Evolutionary conservation across 1,140 invertebrate genomes (phyloP), one percentile per base, ranked within the genome.

Genomic region (Penaeus vannamei): DNA sequence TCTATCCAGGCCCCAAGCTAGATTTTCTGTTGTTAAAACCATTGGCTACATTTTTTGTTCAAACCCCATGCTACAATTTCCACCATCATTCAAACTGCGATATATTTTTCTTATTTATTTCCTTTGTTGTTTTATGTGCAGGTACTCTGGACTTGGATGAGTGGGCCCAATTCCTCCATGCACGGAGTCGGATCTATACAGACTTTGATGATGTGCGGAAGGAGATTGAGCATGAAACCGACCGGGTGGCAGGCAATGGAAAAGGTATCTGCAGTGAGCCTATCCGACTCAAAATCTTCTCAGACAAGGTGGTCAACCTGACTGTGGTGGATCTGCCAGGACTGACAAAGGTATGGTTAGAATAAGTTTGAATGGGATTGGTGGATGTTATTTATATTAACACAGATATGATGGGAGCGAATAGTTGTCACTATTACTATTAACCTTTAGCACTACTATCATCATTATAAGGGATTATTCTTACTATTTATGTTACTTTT

Each of bases 321-420:
- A 99, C 99, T 0, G 94, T 99, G 2, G 98, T 99, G 64, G 99
- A 99, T 95, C 94, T 99, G 61, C 99, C 99, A 84, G 99, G 99
- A 87, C 97, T 99, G 29, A 99, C 99, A 60, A 99, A 99, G 94
- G 97, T 97, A 93, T 90, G 81, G 42, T 53, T 86, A 62, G 26
- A 29, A 1, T 12, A 12, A 53, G 17, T 10, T 53, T 53, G 10
- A 14, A 2, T 17, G 53, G 53, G 53, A 17, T 14, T 53, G 53
- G 53, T 12, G 53, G 53, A 53, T 53, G 53, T 12, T 14, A 2
- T 12, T 0, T 53, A 53, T 53, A 12, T 53, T 53, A 42, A 7
- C 4, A 42, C 36, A 42, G 36, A 42, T 42, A 7, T 42, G 8
- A 42, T 42, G 36, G 36, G 8, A 7, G 36, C 4, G 36, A 42